A percentile compares a stretch with the other conserved stretches of the same genome.
Evolutionary conservation across 2,113 vertebrate species (phyloP).

Genomic region (Myotis brandtii): DNA sequence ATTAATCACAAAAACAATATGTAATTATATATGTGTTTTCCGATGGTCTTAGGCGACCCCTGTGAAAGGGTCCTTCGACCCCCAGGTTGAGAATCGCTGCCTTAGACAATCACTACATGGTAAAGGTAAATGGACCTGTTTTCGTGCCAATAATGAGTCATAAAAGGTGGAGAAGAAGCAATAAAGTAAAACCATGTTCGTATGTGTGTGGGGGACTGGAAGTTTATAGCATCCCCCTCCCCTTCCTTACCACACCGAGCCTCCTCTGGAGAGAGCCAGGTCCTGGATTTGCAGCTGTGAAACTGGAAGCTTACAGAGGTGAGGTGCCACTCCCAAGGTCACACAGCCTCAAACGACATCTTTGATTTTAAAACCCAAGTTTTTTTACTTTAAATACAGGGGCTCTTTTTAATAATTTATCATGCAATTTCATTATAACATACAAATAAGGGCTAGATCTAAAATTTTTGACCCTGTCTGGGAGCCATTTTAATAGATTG

Average conservation of each 20-base stretch:
- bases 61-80: too few species aligned
- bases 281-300: background rate
- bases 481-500: background rate
- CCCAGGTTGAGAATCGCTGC: too few species aligned
- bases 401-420: background rate
- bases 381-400: background rate
- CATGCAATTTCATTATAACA: background rate
- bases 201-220: too few species aligned
- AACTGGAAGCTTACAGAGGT: background rate
- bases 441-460: background rate
- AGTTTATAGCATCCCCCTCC: too few species aligned
- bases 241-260: background rate
- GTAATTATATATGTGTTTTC: too few species aligned
- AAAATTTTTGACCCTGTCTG: background rate
- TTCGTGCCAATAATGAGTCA: too few species aligned
- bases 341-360: background rate
- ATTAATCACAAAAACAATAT: too few species aligned
- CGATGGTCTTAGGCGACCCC: too few species aligned
- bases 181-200: too few species aligned
- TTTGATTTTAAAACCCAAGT: background rate
- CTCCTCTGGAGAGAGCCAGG: background rate
- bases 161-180: too few species aligned
- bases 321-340: background rate
- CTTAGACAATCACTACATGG: too few species aligned
- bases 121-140: too few species aligned